Evolutionary conservation across 2,888 invertebrate species (phyloP).

Genomic region (Deilephila elpenor): DNA sequence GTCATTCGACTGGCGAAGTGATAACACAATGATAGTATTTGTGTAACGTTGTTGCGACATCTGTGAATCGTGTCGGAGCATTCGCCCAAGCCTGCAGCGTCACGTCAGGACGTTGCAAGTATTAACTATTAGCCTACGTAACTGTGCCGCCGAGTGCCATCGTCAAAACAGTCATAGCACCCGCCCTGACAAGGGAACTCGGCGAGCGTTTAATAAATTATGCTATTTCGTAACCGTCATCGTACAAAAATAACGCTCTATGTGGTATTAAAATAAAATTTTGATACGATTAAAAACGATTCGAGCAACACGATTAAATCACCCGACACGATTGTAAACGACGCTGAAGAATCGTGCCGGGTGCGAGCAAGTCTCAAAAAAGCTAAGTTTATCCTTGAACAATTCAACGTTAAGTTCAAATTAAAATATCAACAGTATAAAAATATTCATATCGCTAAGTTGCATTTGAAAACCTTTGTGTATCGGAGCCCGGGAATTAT

Average conservation of each 20-base stretch:
- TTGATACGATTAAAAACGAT: slow-evolving; percentile 10
- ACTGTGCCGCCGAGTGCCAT: background rate
- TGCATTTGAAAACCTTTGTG: background rate
- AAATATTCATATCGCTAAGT: slow-evolving; percentile 8
- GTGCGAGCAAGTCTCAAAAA: slow-evolving; percentile 9
- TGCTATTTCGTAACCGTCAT: background rate
- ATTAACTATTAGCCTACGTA: background rate
- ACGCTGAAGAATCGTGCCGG: background rate
- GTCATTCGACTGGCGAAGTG: background rate
- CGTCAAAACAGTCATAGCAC: background rate
- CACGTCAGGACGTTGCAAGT: background rate
- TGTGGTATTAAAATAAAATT: slow-evolving; percentile 19
- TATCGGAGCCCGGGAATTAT: background rate
- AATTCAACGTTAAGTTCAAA: background rate
- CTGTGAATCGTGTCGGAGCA: slow-evolving; percentile 7
- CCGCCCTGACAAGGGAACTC: background rate
- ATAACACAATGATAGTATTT: slow-evolving; percentile 1
- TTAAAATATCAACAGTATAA: slow-evolving; percentile 1
- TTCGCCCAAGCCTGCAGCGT: background rate
- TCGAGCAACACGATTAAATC: slow-evolving; percentile 18
- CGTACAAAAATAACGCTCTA: slow-evolving; percentile 22
- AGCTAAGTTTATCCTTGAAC: slow-evolving; percentile 18
- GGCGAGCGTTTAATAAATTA: background rate
- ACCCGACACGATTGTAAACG: slow-evolving; percentile 9
- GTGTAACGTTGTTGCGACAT: background rate